These are phyloP conservation scores for Trissolcus basalis DNA, from an alignment of 1,140 invertebrate species.

Conservation along the genomic window DNA sequence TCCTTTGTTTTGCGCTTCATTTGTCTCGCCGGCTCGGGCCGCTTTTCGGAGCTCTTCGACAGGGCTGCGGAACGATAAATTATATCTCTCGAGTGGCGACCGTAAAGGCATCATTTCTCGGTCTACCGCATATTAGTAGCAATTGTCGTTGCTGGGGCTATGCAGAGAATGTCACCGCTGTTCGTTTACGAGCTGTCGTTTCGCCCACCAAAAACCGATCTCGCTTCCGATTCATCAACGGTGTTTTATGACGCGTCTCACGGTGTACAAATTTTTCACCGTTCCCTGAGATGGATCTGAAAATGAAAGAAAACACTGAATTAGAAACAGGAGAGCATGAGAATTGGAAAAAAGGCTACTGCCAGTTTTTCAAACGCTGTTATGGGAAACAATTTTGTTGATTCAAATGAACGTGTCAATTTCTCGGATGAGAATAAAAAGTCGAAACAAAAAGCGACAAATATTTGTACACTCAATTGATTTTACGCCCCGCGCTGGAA, in stretches of 20 bases:
- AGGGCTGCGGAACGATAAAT: constrained; percentile 71
- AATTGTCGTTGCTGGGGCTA: constrained; percentile 54
- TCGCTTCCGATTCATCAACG: constrained; percentile 12
- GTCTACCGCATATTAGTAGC: constrained; percentile 68
- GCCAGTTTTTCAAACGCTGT: too few relatives aligned
- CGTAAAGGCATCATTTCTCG: constrained; percentile 70
- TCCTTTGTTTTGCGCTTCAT: constrained; percentile 75
- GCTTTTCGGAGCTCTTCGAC: constrained; percentile 48
- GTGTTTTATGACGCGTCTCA: constrained; percentile 6
- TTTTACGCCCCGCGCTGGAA: not conserved
- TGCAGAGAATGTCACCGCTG: constrained; percentile 47
- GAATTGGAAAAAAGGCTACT: too few relatives aligned
- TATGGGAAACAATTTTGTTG: too few relatives aligned
- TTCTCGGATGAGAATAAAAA: not conserved
- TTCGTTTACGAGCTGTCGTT: constrained; percentile 44
- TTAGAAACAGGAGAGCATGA: too few relatives aligned
- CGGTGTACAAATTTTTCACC: not conserved
- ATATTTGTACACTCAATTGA: not conserved
- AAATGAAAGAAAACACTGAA: too few relatives aligned
- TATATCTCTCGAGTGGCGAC: constrained; percentile 63
- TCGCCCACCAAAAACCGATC: constrained; percentile 6
- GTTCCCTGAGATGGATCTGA: too few relatives aligned
- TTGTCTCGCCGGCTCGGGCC: constrained; percentile 67
- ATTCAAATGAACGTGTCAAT: not conserved
- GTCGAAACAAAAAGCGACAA: not conserved